A percentile compares a stretch with the other conserved stretches of the same genome.
phyloP scores from a whole-genome alignment of 2,888 invertebrate genomes.

The Aphelenchoides bicaudatus region DNA sequence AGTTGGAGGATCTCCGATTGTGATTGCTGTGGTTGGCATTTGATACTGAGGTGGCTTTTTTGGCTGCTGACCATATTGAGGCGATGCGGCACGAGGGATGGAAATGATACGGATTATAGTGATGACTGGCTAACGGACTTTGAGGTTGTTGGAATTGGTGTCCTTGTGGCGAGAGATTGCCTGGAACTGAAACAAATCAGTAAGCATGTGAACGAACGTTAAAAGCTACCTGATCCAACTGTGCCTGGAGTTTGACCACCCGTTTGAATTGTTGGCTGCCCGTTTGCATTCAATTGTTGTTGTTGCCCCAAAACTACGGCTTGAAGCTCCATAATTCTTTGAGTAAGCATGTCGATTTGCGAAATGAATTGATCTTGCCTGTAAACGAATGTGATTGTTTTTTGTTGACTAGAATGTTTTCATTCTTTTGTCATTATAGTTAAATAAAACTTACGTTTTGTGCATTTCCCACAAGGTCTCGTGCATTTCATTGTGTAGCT shows the following conservation, averaged over 20 bases:
- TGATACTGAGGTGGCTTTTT: neutral
- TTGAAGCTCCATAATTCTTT: constrained; percentile 55
- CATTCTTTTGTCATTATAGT: neutral
- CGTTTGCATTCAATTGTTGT: neutral
- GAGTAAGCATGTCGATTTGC: constrained; percentile 55
- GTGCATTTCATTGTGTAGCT: constrained; percentile 60
- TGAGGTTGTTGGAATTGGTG: constrained; percentile 7
- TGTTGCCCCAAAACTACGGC: constrained; percentile 31
- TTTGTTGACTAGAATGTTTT: neutral
- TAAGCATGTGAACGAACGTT: too few species aligned
- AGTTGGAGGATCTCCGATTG: constrained; percentile 10
- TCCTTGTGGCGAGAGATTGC: constrained; percentile 11
- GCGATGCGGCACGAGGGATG: constrained; percentile 3
- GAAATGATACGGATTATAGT: neutral
- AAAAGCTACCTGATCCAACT: too few species aligned
- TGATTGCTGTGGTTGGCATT: constrained; percentile 11
- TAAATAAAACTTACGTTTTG: constrained; percentile 45
- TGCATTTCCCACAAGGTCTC: constrained; percentile 59
- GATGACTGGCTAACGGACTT: neutral
- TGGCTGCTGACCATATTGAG: neutral
- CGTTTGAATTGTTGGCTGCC: neutral
- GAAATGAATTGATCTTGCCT: constrained; percentile 58
- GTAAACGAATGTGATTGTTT: too few species aligned
- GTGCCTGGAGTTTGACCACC: too few species aligned
- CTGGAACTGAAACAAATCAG: too few species aligned